Evolutionary conservation across 2,797 vertebrate species (phyloP).

Genomic region (Eulemur mongoz): DNA sequence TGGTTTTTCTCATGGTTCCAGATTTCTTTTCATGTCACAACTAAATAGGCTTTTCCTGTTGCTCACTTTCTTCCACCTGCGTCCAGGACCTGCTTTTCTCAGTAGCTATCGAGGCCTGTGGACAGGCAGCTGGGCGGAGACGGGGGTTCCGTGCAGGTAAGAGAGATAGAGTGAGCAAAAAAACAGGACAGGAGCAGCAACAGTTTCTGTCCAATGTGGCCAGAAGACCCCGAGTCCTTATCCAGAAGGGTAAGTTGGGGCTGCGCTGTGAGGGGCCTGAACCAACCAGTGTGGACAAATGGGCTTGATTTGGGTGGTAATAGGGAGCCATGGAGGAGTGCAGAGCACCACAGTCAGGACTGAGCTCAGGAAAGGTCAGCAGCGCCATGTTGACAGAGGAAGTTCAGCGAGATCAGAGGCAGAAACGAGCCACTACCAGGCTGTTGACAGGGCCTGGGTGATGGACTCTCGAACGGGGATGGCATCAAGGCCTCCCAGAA

Average conservation of each 20-base stretch:
- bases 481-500: neutral
- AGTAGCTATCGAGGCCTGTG: rapidly evolving
- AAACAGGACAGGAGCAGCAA: neutral
- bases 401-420: neutral
- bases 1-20: neutral
- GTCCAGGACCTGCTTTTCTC: no score
- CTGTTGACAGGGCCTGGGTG: rapidly evolving
- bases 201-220: neutral
- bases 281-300: rapidly evolving
- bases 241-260: neutral
- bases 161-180: neutral
- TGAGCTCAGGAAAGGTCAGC: rapidly evolving
- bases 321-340: neutral
- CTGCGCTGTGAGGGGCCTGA: rapidly evolving
- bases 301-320: rapidly evolving
- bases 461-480: rapidly evolving
- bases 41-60: neutral
- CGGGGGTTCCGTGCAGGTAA: neutral
- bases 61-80: no score
- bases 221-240: neutral
- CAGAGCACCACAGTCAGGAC: rapidly evolving
- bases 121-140: rapidly evolving
- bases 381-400: rapidly evolving
- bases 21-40: neutral
- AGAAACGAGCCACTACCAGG: rapidly evolving